A percentile compares a stretch with the other conserved stretches of the same genome.
Evolutionary conservation across 2,113 vertebrate genomes (phyloP).

Genomic region (Microcebus murinus): DNA sequence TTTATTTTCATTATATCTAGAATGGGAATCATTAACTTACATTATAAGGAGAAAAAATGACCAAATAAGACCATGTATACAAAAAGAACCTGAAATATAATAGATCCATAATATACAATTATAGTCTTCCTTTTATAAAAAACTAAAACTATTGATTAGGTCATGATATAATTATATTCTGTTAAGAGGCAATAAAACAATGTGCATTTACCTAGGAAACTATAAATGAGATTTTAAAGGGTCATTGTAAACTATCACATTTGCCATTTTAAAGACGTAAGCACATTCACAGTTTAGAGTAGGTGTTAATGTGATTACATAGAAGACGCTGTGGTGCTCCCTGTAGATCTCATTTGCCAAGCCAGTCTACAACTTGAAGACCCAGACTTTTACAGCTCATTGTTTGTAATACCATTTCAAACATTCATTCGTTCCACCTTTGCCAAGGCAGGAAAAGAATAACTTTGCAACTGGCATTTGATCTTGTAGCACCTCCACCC

Average conservation of each 20-base stretch:
- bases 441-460: neutral
- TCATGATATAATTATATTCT: neutral
- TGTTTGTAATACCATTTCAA: neutral
- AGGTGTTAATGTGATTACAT: neutral
- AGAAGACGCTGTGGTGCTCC: neutral
- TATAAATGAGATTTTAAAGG: neutral
- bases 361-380: neutral
- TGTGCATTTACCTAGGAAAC: neutral
- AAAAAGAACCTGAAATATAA: neutral
- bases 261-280: neutral
- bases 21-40: neutral
- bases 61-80: neutral
- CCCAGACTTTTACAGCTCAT: neutral
- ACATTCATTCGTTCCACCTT: neutral
- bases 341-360: neutral
- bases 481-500: neutral
- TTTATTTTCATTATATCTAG: neutral
- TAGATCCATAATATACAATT: neutral
- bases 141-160: slow-evolving; percentile 5
- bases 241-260: neutral
- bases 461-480: neutral
- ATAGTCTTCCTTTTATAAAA: neutral
- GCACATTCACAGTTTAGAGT: neutral
- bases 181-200: neutral
- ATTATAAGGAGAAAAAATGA: neutral